Base-by-base conservation (phyloP, 2,797 vertebrate genomes). In the Craterocephalus amniculus region DNA sequence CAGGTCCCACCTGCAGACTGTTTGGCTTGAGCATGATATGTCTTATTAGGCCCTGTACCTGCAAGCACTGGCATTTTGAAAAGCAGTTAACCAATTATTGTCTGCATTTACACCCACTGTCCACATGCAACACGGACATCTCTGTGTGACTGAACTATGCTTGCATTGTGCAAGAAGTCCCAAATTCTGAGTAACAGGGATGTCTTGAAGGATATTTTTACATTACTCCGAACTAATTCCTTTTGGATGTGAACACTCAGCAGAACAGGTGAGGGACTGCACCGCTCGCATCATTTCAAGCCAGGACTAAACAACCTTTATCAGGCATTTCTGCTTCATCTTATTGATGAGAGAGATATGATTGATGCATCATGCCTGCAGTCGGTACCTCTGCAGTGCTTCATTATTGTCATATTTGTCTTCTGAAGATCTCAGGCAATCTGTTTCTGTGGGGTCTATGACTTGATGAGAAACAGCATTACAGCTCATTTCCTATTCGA, bases 401-500 rank as follows among this genome's bases (percentile, higher is more conserved):
- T 43, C 57, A 26, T 52, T 63, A 70, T 34, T 56, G 70, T 69
- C 75, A 29, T 58, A 29, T 65, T 35, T 70, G 24, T 70, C 48
- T 35, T 63, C 62, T 57, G 63, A 45, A n/a, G 51, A 54, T 57
- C 32, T 26, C 22, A 63, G 24, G 63, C 58, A 51, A 66, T 79
- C 74, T 68, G 69, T 36, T 67, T 48, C 40, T 45, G 18, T 45
- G 40, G 51, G 63, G 76, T 68, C 55, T 36, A 49, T n/a, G 31
- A 79, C 34, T 67, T 63, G 58, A 81, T 66, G 63, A 38, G 45
- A 64, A 66, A 76, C 51, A 40, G 49, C 49, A 4, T 64, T 74
- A 45, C 59, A 68, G 64, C 67, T 69, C 48, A 56, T 60, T 66
- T 70, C 18, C 22, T 11, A 16, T 38, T 55, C 4, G 18, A 67